Percentiles rank a stretch among this genome's conserved stretches.
These are phyloP conservation scores for Strigamia crassipes DNA, from an alignment of 2,888 invertebrate genomes.

Conservation along the genomic window DNA sequence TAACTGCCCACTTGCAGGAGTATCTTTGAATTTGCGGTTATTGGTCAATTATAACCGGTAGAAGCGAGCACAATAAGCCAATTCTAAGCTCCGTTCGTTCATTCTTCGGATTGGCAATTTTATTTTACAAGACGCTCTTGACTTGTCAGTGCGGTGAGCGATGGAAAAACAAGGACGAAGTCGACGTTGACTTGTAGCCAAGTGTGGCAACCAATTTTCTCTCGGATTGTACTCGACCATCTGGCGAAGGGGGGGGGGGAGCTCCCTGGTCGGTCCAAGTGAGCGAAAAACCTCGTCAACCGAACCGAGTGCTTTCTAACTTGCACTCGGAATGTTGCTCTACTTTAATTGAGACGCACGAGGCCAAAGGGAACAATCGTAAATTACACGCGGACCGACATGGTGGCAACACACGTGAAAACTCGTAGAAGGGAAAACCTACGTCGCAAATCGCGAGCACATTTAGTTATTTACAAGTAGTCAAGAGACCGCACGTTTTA, in stretches of 20 bases:
- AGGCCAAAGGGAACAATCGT: conserved; percentile 32
- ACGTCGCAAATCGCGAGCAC: background rate
- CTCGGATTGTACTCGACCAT: conserved; percentile 4
- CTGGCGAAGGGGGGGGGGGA: background rate
- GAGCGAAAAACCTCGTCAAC: conserved; percentile 3
- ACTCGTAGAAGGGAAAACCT: background rate
- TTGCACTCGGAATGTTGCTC: background rate
- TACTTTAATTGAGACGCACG: conserved; percentile 34
- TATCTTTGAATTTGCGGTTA: background rate
- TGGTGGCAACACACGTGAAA: conserved; percentile 23
- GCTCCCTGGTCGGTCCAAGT: conserved; percentile 1
- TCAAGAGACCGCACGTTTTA: background rate
- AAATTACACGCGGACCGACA: background rate
- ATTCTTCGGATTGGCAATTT: background rate
- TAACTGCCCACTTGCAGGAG: too few species aligned
- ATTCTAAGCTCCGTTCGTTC: too few species aligned
- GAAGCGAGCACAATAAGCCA: background rate
- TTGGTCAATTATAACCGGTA: background rate
- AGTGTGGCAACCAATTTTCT: conserved; percentile 10
- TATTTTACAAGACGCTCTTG: background rate
- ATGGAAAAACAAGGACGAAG: conserved; percentile 4
- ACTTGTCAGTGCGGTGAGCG: conserved; percentile 4
- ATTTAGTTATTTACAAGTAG: background rate
- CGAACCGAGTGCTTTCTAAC: conserved; percentile 10
- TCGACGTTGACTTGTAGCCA: conserved; percentile 10